These are phyloP conservation scores for Tapera naevia DNA, from an alignment of 2,797 vertebrate species.

Conservation along the genomic window DNA sequence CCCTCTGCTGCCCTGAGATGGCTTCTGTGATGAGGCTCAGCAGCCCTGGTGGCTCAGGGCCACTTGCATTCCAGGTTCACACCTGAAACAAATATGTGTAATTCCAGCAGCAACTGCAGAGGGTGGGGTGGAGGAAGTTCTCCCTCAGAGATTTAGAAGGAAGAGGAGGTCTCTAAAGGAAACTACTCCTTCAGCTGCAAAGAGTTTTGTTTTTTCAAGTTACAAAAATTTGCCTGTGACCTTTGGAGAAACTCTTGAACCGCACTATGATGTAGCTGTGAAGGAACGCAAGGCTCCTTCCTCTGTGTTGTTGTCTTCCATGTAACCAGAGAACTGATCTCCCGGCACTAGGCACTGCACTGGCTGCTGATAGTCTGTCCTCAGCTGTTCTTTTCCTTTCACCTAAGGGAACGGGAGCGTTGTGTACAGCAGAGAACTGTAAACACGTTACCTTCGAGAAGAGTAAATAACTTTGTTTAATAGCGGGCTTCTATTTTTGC, in stretches of 20 bases:
- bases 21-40: background rate
- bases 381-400: constrained; percentile 38
- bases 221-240: background rate
- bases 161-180: background rate
- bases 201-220: background rate
- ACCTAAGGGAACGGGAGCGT: background rate
- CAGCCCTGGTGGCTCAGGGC: background rate
- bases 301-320: background rate
- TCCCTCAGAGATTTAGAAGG: background rate
- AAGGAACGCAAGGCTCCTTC: constrained; percentile 34
- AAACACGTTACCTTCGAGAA: background rate
- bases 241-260: constrained; percentile 10
- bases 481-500: background rate
- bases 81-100: background rate
- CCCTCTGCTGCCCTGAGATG: background rate
- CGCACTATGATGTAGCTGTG: background rate
- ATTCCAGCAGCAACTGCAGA: background rate
- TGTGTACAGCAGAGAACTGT: background rate
- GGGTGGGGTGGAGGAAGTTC: background rate
- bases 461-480: background rate
- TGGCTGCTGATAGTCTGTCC: background rate
- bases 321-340: constrained; percentile 42
- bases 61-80: background rate
- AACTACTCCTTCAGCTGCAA: background rate
- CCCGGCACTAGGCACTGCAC: background rate